Base-by-base conservation (phyloP, 2,113 vertebrate genomes). In the Marmota flaviventris region DNA sequence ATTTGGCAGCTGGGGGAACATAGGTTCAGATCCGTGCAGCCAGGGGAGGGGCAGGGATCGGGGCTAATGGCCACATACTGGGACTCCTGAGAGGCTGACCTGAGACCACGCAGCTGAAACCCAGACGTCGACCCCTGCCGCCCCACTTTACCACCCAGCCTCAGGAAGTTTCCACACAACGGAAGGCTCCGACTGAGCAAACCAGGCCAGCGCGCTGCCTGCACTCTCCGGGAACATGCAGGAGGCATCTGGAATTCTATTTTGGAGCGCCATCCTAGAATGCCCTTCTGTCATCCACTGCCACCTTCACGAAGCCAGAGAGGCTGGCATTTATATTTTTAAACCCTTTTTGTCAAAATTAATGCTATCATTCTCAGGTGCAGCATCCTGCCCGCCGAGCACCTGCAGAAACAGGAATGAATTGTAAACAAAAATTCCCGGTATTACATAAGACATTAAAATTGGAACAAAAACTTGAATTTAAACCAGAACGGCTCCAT, bases 371-470 rank as follows among this genome's bases (percentile, higher is more conserved):
- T 96, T 95, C 73, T 96, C 96, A 98, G 98, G 95, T 97, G 95
- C 89, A 93, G 89, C 45, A 94, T 96, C 84, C 96, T 86, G 90
- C 96, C 97, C 29, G 27, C 82, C 86, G 95, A 98, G 92, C 96
- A 98, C 98, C 98, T 96, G 98, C 97, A 97, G 97, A 97, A 96
- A 76, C 96, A 96, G 97, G 97, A 97, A 96, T 95, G 98, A 91
- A 96, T 90, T 94, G 96, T 95, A 98, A 98, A 98, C 97, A 97
- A 94, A 97, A 98, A 98, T 97, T 97, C 94, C 85, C 72, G 11
- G 96, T 95, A 95, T 98, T 98, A 98, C 95, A 97, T 98, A 97
- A 96, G 97, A 97, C 94, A 42, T 97, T 96, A 85, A 95, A 98
- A 95, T 83, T n/a, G 94, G 98, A 98, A 97, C 85, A 97, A 90